Percentiles rank a stretch among this genome's conserved stretches.
Evolutionary conservation across 2,113 vertebrate species (phyloP).

Genomic region (Guaruba guarouba): DNA sequence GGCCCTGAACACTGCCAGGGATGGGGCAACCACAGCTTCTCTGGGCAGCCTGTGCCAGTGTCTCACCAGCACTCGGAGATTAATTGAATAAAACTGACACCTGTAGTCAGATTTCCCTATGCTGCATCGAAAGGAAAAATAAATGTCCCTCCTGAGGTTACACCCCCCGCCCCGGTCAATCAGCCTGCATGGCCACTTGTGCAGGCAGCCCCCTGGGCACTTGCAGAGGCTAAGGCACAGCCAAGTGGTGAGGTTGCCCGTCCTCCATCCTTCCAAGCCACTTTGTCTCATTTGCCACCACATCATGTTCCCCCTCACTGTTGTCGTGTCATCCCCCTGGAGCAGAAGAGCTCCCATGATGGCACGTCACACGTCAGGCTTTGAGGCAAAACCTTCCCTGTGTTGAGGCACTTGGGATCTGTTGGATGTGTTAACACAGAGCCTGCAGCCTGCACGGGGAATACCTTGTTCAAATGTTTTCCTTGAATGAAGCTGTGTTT

Average conservation of each 20-base stretch:
- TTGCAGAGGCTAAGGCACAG: neutral
- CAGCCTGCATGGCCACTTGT: neutral
- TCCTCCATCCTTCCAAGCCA: neutral
- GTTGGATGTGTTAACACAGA: neutral
- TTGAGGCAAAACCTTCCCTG: rapidly evolving
- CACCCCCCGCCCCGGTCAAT: too few relatives aligned
- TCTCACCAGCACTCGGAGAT: neutral
- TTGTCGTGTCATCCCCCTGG: rapidly evolving
- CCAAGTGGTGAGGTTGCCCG: neutral
- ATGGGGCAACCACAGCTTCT: neutral
- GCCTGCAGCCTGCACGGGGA: neutral
- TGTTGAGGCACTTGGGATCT: neutral
- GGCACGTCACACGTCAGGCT: rapidly evolving
- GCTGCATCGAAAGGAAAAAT: neutral
- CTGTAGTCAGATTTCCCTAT: neutral
- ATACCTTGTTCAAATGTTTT: slow-evolving; percentile 39
- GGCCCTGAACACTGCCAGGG: neutral
- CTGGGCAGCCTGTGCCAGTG: neutral
- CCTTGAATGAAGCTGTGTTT: neutral
- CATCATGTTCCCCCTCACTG: rapidly evolving
- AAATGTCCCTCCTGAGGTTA: neutral
- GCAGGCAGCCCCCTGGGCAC: neutral
- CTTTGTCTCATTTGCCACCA: neutral
- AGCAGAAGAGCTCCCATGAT: neutral
- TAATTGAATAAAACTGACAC: neutral